A percentile compares a stretch with the other conserved stretches of the same genome.
Conservation (phyloP, 2,113 vertebrate genomes). For the Callorhinus ursinus region DNA sequence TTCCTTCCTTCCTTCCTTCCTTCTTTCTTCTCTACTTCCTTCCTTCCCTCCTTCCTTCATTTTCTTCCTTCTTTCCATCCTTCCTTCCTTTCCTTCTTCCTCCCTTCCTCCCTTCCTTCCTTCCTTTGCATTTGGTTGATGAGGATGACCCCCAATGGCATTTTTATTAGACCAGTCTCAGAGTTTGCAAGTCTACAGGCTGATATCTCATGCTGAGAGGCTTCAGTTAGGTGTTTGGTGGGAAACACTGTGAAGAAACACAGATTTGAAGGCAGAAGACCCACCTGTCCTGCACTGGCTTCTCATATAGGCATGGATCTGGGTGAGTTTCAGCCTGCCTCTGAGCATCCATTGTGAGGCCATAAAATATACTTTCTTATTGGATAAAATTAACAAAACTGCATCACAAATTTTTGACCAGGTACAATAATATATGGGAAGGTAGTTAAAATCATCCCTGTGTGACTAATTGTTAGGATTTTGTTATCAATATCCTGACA, state of each 20-base stretch:
- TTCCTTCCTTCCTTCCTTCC: too few species aligned
- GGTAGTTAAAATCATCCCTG: too few species aligned
- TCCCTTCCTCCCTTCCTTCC: too few species aligned
- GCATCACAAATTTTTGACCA: too few species aligned
- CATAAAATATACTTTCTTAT: neutral
- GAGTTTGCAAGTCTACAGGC: too few species aligned
- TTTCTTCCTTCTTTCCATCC: too few species aligned
- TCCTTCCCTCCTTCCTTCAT: too few species aligned
- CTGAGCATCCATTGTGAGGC: neutral
- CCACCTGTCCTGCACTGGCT: accelerated
- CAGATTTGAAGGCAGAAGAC: neutral
- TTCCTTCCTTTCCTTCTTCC: neutral
- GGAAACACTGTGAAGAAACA: neutral
- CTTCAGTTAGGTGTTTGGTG: neutral
- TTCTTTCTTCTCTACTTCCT: too few species aligned
- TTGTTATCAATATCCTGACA: neutral
- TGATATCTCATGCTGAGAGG: neutral
- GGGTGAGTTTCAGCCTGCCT: neutral
- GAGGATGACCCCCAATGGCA: accelerated
- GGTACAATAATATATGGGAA: neutral
- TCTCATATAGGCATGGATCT: accelerated
- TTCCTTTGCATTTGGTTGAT: neutral
- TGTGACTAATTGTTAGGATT: neutral
- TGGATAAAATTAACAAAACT: neutral
- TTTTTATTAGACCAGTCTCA: neutral